phyloP scores from a whole-genome alignment of 2,113 vertebrate genomes.

The Grantiella picta region DNA sequence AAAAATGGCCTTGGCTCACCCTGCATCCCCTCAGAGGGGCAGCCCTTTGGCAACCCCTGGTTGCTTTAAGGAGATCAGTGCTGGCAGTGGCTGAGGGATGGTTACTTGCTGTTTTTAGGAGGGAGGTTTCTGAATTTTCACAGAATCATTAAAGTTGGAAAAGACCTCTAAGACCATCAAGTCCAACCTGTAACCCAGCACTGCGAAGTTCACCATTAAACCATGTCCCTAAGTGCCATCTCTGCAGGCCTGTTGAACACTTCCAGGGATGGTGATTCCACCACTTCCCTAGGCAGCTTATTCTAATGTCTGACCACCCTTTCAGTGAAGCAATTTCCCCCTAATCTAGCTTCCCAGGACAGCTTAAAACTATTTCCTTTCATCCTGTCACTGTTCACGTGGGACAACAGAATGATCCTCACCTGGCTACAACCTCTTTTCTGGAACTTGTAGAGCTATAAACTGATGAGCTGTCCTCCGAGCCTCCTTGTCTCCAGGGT shows the following conservation, averaged over 20 bases:
- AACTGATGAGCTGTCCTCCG: not conserved
- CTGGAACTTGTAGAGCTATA: not conserved
- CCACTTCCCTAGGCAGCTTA: not conserved
- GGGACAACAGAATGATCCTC: not conserved
- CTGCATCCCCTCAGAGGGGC: rapidly evolving
- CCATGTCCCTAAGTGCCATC: not conserved
- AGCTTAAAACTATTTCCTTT: not conserved
- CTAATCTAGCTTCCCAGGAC: not conserved
- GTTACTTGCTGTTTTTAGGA: not conserved
- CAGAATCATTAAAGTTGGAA: not conserved
- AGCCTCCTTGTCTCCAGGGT: not conserved
- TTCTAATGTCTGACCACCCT: not conserved
- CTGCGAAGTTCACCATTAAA: not conserved
- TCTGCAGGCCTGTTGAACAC: not conserved
- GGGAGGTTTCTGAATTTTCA: not conserved
- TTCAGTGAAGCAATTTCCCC: not conserved
- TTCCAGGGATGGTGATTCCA: not conserved
- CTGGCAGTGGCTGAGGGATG: not conserved
- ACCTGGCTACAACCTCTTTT: not conserved
- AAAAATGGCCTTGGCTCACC: rapidly evolving
- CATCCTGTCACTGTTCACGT: not conserved
- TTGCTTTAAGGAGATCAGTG: not conserved
- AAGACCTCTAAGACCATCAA: not conserved
- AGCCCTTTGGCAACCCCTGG: rapidly evolving
- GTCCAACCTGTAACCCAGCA: not conserved